Conservation (phyloP, 2,113 vertebrate species). For the Lates calcarifer region DNA sequence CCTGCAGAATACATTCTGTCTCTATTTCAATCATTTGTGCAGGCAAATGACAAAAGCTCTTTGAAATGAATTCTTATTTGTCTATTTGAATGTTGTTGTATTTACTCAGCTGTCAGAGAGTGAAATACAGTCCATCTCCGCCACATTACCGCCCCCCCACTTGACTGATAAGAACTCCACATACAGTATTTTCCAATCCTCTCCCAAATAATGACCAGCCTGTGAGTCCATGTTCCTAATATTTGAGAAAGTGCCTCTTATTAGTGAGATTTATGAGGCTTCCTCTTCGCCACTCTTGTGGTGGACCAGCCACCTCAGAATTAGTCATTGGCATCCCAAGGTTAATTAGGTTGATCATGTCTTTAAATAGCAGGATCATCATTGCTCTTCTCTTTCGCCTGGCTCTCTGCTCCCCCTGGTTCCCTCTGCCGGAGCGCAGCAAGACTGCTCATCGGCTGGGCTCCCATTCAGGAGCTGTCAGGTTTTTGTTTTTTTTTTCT, state of each 20-base stretch:
- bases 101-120: constrained; percentile 75
- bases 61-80: constrained; percentile 71
- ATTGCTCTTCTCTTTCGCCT: constrained; percentile 65
- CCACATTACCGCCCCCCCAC: constrained; percentile 41
- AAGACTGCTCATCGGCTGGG: constrained; percentile 60
- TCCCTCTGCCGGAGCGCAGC: constrained; percentile 56
- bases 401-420: constrained; percentile 36
- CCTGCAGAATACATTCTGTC: constrained; percentile 56
- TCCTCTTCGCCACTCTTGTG: constrained; percentile 41
- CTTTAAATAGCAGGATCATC: constrained; percentile 86
- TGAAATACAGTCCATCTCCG: constrained; percentile 52
- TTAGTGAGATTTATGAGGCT: constrained; percentile 81
- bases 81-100: constrained; percentile 71
- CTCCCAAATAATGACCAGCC: constrained; percentile 51
- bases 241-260: constrained; percentile 73
- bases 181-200: constrained; percentile 65
- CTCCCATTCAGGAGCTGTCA: constrained; percentile 71
- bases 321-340: constrained; percentile 83
- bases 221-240: constrained; percentile 50
- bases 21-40: constrained; percentile 72
- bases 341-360: constrained; percentile 88
- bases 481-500: neutral
- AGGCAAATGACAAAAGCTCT: constrained; percentile 75
- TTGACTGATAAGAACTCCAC: constrained; percentile 65
- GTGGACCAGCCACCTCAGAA: constrained; percentile 72